Conservation (phyloP, 2,888 invertebrate genomes). For the Xanthia togata region DNA sequence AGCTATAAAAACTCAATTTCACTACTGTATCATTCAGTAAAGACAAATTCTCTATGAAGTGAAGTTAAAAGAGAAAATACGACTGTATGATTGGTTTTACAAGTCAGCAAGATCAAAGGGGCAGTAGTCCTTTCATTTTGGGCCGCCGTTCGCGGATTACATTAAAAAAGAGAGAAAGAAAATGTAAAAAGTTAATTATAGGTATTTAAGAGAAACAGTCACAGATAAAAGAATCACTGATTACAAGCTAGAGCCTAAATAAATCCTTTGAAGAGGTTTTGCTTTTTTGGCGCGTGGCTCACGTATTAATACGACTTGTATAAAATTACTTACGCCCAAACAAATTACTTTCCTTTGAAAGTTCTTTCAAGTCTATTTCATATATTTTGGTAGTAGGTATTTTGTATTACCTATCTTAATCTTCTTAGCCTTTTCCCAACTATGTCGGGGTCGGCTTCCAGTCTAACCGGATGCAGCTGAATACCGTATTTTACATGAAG, state of each 20-base stretch:
- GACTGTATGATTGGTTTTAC: constrained; percentile 79
- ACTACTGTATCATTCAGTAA: constrained; percentile 57
- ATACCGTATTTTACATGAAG: too few relatives aligned
- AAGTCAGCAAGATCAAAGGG: constrained; percentile 78
- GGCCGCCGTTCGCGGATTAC: constrained; percentile 75
- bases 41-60: constrained; percentile 69
- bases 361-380: constrained; percentile 37
- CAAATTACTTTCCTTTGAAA: constrained; percentile 59
- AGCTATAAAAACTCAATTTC: constrained; percentile 42
- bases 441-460: too few relatives aligned
- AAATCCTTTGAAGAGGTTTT: constrained; percentile 67
- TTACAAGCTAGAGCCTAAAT: constrained; percentile 63
- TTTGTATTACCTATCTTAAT: not conserved
- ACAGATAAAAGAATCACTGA: constrained; percentile 69
- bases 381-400: constrained; percentile 20
- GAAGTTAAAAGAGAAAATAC: constrained; percentile 76
- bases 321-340: constrained; percentile 61
- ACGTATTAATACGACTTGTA: constrained; percentile 59
- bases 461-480: too few relatives aligned
- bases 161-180: constrained; percentile 73
- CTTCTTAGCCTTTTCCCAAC: too few relatives aligned
- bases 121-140: constrained; percentile 76
- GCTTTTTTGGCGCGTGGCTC: constrained; percentile 57
- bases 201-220: constrained; percentile 71
- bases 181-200: constrained; percentile 75